These are phyloP conservation scores for Athripsodes cinereus DNA, from an alignment of 2,888 invertebrate genomes.

Conservation along the genomic window DNA sequence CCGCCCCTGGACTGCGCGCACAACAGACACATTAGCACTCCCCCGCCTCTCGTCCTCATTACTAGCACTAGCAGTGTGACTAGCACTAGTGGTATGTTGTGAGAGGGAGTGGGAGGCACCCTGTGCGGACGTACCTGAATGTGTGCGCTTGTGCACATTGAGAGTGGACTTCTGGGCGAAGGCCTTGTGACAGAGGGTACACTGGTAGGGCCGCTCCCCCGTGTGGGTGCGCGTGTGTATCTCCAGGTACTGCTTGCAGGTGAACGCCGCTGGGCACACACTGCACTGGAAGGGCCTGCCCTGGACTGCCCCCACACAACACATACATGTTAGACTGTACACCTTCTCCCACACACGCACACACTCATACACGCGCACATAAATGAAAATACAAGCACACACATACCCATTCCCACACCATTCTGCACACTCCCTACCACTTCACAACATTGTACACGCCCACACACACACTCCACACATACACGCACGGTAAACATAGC, in stretches of 20 bases:
- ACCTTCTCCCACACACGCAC: constrained; percentile 12
- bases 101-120: constrained; percentile 9
- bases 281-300: constrained; percentile 55
- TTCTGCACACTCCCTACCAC: constrained; percentile 19
- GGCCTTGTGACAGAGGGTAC: constrained; percentile 71
- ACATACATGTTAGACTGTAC: constrained; percentile 36
- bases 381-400: neutral
- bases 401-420: constrained; percentile 12
- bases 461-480: neutral
- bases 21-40: constrained; percentile 18
- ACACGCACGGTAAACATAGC: neutral
- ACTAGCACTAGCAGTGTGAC: constrained; percentile 5
- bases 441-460: neutral
- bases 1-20: constrained; percentile 48
- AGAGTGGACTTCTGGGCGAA: constrained; percentile 79
- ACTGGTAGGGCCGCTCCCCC: constrained; percentile 57
- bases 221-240: constrained; percentile 59
- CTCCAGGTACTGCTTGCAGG: constrained; percentile 55
- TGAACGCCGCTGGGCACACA: constrained; percentile 55
- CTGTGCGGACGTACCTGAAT: constrained; percentile 51
- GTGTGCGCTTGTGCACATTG: constrained; percentile 75
- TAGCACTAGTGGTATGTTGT: constrained; percentile 1
- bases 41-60: constrained; percentile 30
- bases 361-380: constrained; percentile 22
- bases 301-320: constrained; percentile 50